Evolutionary conservation across 2,797 vertebrate genomes (phyloP).

Genomic region (Anas bernieri): DNA sequence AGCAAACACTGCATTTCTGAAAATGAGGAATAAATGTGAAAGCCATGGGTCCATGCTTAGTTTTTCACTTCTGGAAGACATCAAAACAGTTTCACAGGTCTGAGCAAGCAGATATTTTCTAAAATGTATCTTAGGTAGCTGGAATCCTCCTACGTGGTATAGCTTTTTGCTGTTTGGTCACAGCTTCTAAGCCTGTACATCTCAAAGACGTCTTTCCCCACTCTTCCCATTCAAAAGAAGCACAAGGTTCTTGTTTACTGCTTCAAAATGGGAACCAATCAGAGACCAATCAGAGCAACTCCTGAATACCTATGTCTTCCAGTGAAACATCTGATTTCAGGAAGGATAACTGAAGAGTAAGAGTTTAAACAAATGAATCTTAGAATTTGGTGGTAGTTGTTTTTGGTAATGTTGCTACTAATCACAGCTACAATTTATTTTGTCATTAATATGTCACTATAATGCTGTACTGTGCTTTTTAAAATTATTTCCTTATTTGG

Average conservation of each 20-base stretch:
- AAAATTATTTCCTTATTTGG: constrained; percentile 33
- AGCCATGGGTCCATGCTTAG: fast-evolving
- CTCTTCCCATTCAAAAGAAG: neutral
- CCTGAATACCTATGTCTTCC: neutral
- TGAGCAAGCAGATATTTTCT: neutral
- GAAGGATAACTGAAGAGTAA: neutral
- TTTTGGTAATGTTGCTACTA: neutral
- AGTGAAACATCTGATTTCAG: neutral
- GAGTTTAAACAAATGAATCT: fast-evolving
- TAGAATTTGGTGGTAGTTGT: neutral
- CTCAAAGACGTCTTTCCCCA: neutral
- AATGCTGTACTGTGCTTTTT: neutral
- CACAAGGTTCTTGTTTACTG: neutral
- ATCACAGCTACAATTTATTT: constrained; percentile 15
- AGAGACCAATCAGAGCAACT: neutral
- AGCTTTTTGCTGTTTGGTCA: neutral
- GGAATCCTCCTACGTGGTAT: neutral
- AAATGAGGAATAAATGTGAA: fast-evolving
- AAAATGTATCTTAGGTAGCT: neutral
- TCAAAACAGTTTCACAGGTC: too few species aligned
- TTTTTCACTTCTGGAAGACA: neutral
- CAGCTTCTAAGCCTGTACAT: neutral
- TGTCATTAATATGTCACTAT: neutral
- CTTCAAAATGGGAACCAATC: neutral
- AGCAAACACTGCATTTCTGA: neutral